Evolutionary conservation across 2,113 vertebrate species (phyloP).

Genomic region (Corythoichthys intestinalis): DNA sequence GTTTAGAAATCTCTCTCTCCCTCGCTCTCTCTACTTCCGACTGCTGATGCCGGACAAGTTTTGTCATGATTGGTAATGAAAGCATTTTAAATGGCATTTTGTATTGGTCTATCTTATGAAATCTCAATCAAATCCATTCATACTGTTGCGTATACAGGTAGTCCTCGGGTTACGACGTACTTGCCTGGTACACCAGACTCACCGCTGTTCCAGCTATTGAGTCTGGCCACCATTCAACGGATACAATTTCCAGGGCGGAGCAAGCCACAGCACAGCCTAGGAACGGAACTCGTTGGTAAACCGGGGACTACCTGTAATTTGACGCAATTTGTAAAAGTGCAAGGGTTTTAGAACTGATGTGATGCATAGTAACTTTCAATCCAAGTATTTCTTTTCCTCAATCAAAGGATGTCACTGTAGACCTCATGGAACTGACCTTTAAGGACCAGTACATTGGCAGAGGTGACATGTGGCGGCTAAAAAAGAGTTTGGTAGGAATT

Average conservation of each 20-base stretch:
- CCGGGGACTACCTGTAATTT: not conserved
- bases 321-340: not conserved
- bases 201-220: too few species aligned
- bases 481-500: conserved; percentile 89
- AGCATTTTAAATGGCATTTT: not conserved
- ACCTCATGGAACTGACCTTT: conserved; percentile 95
- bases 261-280: too few species aligned
- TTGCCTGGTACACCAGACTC: too few species aligned
- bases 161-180: too few species aligned
- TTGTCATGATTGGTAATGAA: too few species aligned
- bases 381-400: not conserved
- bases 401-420: conserved; percentile 87
- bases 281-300: too few species aligned
- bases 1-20: too few species aligned
- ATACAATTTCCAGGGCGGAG: too few species aligned
- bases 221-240: too few species aligned
- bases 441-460: conserved; percentile 98
- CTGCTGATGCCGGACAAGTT: too few species aligned
- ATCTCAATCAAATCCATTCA: not conserved
- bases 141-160: not conserved
- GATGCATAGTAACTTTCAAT: not conserved
- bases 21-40: too few species aligned
- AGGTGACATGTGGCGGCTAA: conserved; percentile 98
- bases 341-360: not conserved
- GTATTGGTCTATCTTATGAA: not conserved